Evolutionary conservation across 2,888 invertebrate species (phyloP).

Genomic region (Epirrhoe tristata): DNA sequence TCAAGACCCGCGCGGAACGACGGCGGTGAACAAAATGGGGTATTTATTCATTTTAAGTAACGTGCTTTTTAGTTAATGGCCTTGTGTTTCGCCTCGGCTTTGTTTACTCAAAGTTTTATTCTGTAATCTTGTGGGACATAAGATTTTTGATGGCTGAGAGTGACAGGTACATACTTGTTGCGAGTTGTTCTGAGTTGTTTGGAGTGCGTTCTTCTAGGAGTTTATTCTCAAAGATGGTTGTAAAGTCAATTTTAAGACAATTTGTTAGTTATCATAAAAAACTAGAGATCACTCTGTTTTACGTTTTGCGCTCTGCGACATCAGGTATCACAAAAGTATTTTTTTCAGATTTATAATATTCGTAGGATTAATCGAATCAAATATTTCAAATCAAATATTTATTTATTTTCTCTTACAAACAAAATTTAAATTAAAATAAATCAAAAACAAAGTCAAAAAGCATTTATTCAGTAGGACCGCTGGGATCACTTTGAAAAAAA

Average conservation of each 20-base stretch:
- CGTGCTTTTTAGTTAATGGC: conserved; percentile 45
- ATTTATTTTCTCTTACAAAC: too few species aligned
- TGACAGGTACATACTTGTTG: conserved; percentile 26
- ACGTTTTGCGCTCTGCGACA: too few species aligned
- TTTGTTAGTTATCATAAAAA: too few species aligned
- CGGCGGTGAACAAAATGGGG: conserved; percentile 36
- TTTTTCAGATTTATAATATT: too few species aligned
- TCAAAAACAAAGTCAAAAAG: too few species aligned
- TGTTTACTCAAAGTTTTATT: conserved; percentile 42
- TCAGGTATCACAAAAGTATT: too few species aligned
- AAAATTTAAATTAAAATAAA: too few species aligned
- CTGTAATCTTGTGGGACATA: conserved; percentile 28
- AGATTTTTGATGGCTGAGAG: conserved; percentile 28
- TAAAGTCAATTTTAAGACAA: not conserved
- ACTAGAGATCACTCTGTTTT: too few species aligned
- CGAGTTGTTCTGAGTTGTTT: conserved; percentile 4
- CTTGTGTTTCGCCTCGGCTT: conserved; percentile 30
- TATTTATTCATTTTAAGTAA: conserved; percentile 46
- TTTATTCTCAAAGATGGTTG: not conserved
- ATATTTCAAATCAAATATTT: too few species aligned
- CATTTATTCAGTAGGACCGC: too few species aligned
- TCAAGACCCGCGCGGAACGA: conserved; percentile 29
- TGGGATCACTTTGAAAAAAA: too few species aligned
- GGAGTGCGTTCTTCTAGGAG: not conserved
- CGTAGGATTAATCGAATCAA: too few species aligned